A percentile compares a stretch with the other conserved stretches of the same genome.
phyloP scores from a whole-genome alignment of 2,888 invertebrate species.

The Papilio elwesi region DNA sequence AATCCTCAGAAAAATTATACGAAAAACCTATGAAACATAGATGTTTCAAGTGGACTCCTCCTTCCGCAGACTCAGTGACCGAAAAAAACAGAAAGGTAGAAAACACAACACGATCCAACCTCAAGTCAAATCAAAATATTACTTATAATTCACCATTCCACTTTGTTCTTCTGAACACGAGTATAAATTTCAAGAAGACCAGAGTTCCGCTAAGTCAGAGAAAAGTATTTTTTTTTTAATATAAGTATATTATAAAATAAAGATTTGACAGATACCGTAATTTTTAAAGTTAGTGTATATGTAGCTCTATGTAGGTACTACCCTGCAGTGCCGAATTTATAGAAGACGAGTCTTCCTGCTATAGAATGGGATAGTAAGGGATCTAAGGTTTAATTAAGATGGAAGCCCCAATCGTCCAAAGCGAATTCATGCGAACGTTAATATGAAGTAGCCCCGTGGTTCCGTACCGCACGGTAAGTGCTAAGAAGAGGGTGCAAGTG shows the following conservation, averaged over 20 bases:
- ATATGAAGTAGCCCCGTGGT: constrained; percentile 8
- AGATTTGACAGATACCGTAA: no score
- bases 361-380: constrained; percentile 5
- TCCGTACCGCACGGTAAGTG: constrained; percentile 15
- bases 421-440: constrained; percentile 17
- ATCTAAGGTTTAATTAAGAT: constrained; percentile 12
- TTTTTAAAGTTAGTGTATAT: no score
- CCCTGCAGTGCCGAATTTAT: neutral
- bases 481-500: constrained; percentile 11
- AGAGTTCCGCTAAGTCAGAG: no score
- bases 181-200: neutral
- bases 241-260: no score
- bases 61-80: constrained; percentile 14
- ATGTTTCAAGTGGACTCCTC: no score
- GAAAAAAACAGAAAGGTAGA: constrained; percentile 3
- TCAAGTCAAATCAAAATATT: constrained; percentile 11
- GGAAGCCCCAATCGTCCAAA: constrained; percentile 7
- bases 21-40: constrained; percentile 4
- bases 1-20: neutral
- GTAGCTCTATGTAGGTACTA: neutral
- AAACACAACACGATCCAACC: constrained; percentile 12
- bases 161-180: neutral
- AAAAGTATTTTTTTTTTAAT: no score
- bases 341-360: neutral
- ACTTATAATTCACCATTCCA: neutral